Evolutionary conservation across 23 tunicate species (phyloP).

Genomic region (Trididemnum clinides): DNA sequence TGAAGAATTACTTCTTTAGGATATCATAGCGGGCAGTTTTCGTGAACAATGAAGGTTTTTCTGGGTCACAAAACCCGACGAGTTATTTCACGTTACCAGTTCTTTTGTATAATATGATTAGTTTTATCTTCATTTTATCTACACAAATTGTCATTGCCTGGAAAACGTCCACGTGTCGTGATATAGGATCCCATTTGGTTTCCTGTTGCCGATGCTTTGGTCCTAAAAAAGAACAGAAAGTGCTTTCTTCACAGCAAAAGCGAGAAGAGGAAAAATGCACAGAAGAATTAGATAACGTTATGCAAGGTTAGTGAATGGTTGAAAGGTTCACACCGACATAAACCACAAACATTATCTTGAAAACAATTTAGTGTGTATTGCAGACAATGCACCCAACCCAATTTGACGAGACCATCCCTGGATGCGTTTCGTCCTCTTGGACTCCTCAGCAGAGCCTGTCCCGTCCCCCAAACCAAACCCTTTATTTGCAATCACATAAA

Average conservation of each 20-base stretch:
- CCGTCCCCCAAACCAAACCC: too few relatives aligned
- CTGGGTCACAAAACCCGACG: background rate
- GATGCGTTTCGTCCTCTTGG: too few relatives aligned
- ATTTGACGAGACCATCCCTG: too few relatives aligned
- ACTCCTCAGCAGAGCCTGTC: too few relatives aligned
- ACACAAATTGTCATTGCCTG: constrained; percentile 3
- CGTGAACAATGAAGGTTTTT: constrained; percentile 18
- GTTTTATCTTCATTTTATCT: background rate
- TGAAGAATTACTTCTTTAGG: background rate
- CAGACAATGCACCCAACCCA: too few relatives aligned
- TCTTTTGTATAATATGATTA: background rate
- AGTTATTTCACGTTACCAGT: constrained; percentile 14
- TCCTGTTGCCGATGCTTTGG: background rate
- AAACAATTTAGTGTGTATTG: too few relatives aligned
- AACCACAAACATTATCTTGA: too few relatives aligned
- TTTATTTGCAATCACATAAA: too few relatives aligned
- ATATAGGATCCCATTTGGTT: background rate
- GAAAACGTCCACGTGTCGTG: background rate
- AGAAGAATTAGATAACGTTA: too few relatives aligned
- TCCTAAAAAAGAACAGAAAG: too few relatives aligned
- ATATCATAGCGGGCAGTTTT: background rate
- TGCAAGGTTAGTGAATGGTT: too few relatives aligned
- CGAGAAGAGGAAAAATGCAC: constrained; percentile 7
- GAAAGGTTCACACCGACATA: too few relatives aligned
- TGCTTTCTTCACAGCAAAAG: background rate